phyloP scores from a whole-genome alignment of 1,140 invertebrate genomes.

The Branchinecta lindahli region DNA sequence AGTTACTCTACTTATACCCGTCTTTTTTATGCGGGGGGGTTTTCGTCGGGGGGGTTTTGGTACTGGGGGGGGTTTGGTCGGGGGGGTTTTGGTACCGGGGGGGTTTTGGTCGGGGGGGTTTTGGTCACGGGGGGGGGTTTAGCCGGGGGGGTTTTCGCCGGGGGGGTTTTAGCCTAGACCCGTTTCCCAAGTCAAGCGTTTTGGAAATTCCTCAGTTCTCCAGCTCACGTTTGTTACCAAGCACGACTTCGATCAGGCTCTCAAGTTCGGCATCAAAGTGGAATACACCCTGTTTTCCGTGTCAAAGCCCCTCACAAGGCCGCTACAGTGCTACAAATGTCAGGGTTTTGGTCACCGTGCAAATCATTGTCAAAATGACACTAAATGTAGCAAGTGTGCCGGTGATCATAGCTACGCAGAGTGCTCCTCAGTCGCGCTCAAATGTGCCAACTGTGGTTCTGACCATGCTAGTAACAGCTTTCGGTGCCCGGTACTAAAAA shows the following conservation, averaged over 20 bases:
- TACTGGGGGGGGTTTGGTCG: too few relatives aligned
- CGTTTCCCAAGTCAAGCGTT: too few relatives aligned
- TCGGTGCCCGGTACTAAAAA: not conserved
- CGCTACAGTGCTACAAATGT: constrained; percentile 5
- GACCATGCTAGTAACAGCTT: constrained; percentile 4
- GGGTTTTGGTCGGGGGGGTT: too few relatives aligned
- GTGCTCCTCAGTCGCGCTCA: not conserved
- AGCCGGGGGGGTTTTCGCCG: too few relatives aligned
- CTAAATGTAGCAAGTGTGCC: not conserved
- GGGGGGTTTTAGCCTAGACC: too few relatives aligned
- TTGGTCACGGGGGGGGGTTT: too few relatives aligned
- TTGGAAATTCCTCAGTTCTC: constrained; percentile 1
- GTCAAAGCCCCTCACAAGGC: constrained; percentile 7
- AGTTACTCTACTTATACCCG: too few relatives aligned
- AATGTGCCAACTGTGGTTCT: not conserved
- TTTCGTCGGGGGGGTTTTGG: too few relatives aligned
- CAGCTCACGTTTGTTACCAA: constrained; percentile 5
- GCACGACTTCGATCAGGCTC: constrained; percentile 7
- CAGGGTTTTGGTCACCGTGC: constrained; percentile 7
- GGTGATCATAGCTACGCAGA: constrained; percentile 1
- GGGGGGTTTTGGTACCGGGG: too few relatives aligned
- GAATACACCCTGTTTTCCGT: constrained; percentile 5
- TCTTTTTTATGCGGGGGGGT: too few relatives aligned
- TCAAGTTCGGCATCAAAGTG: not conserved
- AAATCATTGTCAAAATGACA: constrained; percentile 1